These are phyloP conservation scores for Anguilla megastoma DNA, from an alignment of 2,797 vertebrate genomes.

Conservation along the genomic window DNA sequence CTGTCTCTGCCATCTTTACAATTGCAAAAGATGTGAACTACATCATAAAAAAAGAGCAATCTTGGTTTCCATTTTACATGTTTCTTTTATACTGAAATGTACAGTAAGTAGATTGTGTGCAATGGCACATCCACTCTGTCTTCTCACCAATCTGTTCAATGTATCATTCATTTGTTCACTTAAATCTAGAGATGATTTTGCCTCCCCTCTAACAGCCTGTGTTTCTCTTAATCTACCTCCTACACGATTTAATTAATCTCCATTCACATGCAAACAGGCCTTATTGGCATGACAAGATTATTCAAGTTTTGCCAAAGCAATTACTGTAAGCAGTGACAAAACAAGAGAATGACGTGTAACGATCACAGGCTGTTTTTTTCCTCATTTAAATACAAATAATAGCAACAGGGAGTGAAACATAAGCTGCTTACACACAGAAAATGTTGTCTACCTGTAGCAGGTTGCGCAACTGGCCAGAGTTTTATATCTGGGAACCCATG, in stretches of 20 bases:
- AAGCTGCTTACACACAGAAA: conserved; percentile 34
- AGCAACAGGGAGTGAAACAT: conserved; percentile 25
- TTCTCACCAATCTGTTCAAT: background rate
- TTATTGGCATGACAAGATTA: conserved; percentile 43
- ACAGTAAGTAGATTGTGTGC: background rate
- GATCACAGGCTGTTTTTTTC: conserved; percentile 31
- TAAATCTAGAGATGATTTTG: background rate
- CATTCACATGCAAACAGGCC: conserved; percentile 41
- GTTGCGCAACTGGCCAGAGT: conserved; percentile 25
- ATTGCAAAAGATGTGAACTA: background rate
- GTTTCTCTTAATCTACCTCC: conserved; percentile 17
- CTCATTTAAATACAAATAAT: conserved; percentile 39
- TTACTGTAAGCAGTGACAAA: conserved; percentile 36
- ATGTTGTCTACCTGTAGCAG: conserved; percentile 36
- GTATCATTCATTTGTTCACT: background rate
- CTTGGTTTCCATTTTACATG: background rate
- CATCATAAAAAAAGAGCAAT: background rate
- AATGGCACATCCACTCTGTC: background rate
- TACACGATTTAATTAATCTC: conserved; percentile 29
- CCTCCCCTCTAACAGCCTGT: background rate
- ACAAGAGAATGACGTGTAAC: conserved; percentile 24
- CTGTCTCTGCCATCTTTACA: too few relatives aligned
- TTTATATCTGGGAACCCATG: conserved; percentile 19
- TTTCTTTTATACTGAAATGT: background rate
- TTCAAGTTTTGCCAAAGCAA: conserved; percentile 42